Evolutionary conservation across 2,113 vertebrate species (phyloP), one percentile per base, ranked within the genome.

Genomic region (Proterorhinus semilunaris): DNA sequence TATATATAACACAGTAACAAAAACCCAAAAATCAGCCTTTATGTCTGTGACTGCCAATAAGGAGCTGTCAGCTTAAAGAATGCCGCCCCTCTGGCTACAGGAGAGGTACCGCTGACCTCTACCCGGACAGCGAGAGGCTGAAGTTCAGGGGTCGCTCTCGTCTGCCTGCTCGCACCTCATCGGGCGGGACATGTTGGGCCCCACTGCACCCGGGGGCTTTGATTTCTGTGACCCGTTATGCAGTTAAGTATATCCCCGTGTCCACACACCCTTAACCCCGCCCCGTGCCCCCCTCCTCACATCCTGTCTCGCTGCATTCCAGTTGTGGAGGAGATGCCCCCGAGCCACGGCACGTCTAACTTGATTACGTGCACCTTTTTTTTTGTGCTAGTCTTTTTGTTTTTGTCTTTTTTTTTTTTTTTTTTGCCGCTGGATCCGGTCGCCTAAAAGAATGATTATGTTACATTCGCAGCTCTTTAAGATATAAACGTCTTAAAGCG

Each of bases 181-280:
- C n/a, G 65, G 65, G 42, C 57, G 68, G 76, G 87, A 87, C 87
- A 84, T 81, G 81, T 83, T 86, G 76, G 80, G 75, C 81, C 83
- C 3, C 16, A 75, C 57, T 72, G 62, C 17, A 78, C 85, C 84
- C 64, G 21, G 2, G 76, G 86, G 85, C 83, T 85, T 86, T 76
- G 74, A 82, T 83, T 87, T 76, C 72, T 52, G 7, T 85, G 83
- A 88, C 87, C 83, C 61, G 78, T 72, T 85, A 81, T 70, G 79
- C 67, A 69, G 82, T 83, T 87, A 82, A 83, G 85, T 80, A 78
- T 61, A 61, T 58, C 72, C 74, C 78, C 77, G 53, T 71, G 69
- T 69, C 53, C 42, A 27, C 5, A 53, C 7, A 27, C 42, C 79
- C 53, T 62, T 21, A 61, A 70, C 68, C 45, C 68, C 67, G 52